phyloP scores from a whole-genome alignment of 2,888 invertebrate species.

The Mythimna pallens region DNA sequence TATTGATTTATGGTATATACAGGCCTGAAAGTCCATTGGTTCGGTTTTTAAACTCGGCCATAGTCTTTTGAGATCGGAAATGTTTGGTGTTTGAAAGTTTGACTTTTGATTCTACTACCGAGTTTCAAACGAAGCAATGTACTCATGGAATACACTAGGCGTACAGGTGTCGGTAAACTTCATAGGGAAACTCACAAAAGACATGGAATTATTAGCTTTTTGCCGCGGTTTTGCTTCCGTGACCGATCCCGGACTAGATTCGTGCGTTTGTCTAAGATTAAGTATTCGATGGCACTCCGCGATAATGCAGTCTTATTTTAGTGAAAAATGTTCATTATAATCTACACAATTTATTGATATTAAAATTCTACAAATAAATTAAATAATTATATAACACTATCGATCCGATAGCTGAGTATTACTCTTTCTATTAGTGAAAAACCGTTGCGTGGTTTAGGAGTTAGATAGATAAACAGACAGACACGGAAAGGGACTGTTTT shows the following conservation, averaged over 20 bases:
- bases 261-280: background rate
- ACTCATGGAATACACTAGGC: constrained; percentile 4
- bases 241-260: background rate
- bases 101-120: background rate
- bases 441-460: too few relatives aligned
- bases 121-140: constrained; percentile 6
- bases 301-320: too few relatives aligned
- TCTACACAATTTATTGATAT: background rate
- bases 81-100: background rate
- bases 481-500: too few relatives aligned
- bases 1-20: background rate
- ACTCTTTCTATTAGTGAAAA: too few relatives aligned
- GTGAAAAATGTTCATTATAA: too few relatives aligned
- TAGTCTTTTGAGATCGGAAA: background rate
- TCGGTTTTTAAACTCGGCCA: background rate
- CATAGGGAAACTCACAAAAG: constrained; percentile 22
- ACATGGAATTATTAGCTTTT: background rate
- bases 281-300: too few relatives aligned
- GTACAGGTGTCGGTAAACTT: constrained; percentile 54
- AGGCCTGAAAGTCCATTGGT: background rate
- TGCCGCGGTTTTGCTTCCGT: background rate
- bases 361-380: too few relatives aligned
- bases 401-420: too few relatives aligned
- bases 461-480: too few relatives aligned
- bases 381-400: too few relatives aligned